Percentiles rank a stretch among this genome's conserved stretches.
Evolutionary conservation across 2,797 vertebrate species (phyloP).

Genomic region (Labroides dimidiatus): DNA sequence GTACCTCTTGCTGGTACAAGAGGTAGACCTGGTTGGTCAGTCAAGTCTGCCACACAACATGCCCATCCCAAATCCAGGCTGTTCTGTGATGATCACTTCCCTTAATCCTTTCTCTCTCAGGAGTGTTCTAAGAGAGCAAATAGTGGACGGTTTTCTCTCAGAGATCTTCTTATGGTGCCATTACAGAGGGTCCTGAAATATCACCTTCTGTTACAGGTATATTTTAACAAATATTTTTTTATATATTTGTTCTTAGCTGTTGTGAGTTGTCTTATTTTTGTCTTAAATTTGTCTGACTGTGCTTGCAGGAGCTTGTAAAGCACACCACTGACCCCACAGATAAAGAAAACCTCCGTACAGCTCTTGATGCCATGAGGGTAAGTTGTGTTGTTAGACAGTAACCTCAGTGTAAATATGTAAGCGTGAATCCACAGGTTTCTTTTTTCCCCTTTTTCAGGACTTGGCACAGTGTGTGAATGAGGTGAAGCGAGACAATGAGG

Average conservation of each 20-base stretch:
- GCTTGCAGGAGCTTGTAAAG: conserved; percentile 88
- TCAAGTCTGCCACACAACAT: neutral
- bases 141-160: conserved; percentile 89
- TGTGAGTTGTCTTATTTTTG: neutral
- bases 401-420: neutral
- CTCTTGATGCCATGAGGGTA: conserved; percentile 92
- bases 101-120: conserved; percentile 68
- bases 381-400: conserved; percentile 41
- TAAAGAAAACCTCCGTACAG: conserved; percentile 88
- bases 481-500: conserved; percentile 95
- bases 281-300: conserved; percentile 6
- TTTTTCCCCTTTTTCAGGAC: conserved; percentile 78
- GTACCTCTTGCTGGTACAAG: neutral
- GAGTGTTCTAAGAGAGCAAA: conserved; percentile 94
- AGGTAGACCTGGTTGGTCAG: neutral
- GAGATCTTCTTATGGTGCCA: conserved; percentile 94
- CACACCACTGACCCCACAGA: conserved; percentile 85
- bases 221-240: conserved; percentile 12
- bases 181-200: conserved; percentile 95
- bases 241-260: neutral
- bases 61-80: neutral
- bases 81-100: conserved; percentile 24
- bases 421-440: neutral
- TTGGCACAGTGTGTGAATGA: conserved; percentile 94
- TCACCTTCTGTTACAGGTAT: conserved; percentile 91